These are phyloP conservation scores for Caenorhabditis macrosperma DNA, from an alignment of 2,888 invertebrate genomes.

Conservation along the genomic window DNA sequence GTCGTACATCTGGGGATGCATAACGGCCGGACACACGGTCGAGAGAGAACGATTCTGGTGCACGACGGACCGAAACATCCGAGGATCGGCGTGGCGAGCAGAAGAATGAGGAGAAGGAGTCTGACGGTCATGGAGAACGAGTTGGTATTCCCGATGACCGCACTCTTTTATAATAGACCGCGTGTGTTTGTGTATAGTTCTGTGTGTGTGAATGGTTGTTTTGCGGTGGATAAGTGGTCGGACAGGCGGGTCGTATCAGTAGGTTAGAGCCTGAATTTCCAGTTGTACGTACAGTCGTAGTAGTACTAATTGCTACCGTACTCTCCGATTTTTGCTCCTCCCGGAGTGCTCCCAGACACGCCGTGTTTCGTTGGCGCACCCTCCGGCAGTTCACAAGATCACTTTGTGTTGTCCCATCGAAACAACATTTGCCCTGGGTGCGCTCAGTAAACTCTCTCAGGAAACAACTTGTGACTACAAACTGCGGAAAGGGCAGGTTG, in stretches of 20 bases:
- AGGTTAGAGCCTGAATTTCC: constrained; percentile 35
- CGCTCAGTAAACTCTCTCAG: background rate
- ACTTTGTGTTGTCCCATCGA: constrained; percentile 13
- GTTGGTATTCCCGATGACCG: constrained; percentile 9
- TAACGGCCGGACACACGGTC: constrained; percentile 24
- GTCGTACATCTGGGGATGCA: constrained; percentile 30
- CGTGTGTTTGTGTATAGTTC: constrained; percentile 21
- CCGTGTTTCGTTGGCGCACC: constrained; percentile 17
- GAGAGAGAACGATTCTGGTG: constrained; percentile 15
- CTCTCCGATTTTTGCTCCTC: constrained; percentile 6
- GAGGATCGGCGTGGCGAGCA: constrained; percentile 22
- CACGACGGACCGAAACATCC: constrained; percentile 39
- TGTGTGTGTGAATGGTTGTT: constrained; percentile 39
- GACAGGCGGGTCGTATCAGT: constrained; percentile 30
- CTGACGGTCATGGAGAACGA: constrained; percentile 17
- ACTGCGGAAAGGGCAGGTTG: constrained; percentile 36
- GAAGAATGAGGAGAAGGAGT: constrained; percentile 24
- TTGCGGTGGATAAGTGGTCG: constrained; percentile 42
- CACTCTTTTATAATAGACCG: constrained; percentile 42
- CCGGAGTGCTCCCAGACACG: background rate
- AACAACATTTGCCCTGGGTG: constrained; percentile 31
- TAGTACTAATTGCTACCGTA: constrained; percentile 1
- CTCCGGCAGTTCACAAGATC: constrained; percentile 19
- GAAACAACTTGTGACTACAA: constrained; percentile 35
- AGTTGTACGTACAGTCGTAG: constrained; percentile 29